Evolutionary conservation across 2,888 invertebrate genomes (phyloP).

Genomic region (Tipula helvola): DNA sequence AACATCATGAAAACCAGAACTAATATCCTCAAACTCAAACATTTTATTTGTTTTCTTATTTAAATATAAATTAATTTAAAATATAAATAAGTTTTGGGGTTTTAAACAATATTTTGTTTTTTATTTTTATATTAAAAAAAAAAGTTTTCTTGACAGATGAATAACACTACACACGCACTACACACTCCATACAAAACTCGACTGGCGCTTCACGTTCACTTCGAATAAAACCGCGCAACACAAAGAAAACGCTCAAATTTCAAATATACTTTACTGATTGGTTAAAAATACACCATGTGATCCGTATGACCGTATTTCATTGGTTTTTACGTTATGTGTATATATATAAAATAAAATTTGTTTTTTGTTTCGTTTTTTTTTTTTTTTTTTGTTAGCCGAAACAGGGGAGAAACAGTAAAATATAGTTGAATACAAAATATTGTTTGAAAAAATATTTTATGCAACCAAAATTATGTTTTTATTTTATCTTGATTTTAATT

Average conservation of each 20-base stretch:
- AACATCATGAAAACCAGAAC: slow-evolving; percentile 52
- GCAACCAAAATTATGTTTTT: neutral
- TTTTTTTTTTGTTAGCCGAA: neutral
- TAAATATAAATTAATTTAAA: neutral
- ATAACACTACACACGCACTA: slow-evolving; percentile 15
- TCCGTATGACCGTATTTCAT: slow-evolving; percentile 13
- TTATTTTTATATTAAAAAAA: neutral
- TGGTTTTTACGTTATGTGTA: slow-evolving; percentile 11
- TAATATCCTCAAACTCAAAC: slow-evolving; percentile 59
- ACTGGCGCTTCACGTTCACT: slow-evolving; percentile 10
- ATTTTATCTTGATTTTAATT: neutral
- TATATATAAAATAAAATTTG: neutral
- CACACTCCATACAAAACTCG: slow-evolving; percentile 16
- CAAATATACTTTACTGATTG: neutral
- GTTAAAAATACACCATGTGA: slow-evolving; percentile 5
- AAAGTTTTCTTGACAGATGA: slow-evolving; percentile 1
- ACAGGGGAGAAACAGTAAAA: neutral
- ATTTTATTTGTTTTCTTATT: slow-evolving; percentile 31
- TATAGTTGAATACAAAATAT: neutral
- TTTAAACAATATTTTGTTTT: neutral
- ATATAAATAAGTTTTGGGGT: neutral
- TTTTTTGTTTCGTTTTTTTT: slow-evolving; percentile 5
- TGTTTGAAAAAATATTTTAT: neutral
- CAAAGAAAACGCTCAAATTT: slow-evolving; percentile 6
- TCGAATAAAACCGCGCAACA: slow-evolving; percentile 11